phyloP scores from a whole-genome alignment of 2,888 invertebrate genomes.

The Aethes cnicana region DNA sequence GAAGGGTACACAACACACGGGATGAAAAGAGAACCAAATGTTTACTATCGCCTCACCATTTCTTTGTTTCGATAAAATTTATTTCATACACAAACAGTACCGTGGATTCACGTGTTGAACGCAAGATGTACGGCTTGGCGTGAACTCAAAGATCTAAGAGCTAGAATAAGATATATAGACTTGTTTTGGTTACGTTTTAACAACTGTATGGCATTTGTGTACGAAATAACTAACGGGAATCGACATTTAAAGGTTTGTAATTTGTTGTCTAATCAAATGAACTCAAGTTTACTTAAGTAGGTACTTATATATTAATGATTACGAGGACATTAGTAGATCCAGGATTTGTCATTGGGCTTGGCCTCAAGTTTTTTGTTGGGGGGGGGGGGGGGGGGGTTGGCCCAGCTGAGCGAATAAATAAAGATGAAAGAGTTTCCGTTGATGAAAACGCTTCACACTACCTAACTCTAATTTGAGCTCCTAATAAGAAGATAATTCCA shows the following conservation, averaged over 20 bases:
- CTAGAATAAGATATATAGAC: constrained; percentile 9
- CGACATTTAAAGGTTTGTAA: neutral
- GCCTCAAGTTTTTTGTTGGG: no score
- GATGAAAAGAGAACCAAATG: constrained; percentile 1
- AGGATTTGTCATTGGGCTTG: no score
- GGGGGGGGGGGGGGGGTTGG: no score
- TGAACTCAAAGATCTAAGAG: constrained; percentile 15
- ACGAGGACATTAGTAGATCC: no score
- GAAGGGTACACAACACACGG: neutral
- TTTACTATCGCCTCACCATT: constrained; percentile 9
- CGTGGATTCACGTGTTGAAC: constrained; percentile 2
- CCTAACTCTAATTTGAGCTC: no score
- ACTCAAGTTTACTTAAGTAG: neutral
- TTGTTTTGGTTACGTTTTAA: constrained; percentile 23
- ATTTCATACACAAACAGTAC: constrained; percentile 18
- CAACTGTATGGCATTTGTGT: constrained; percentile 11
- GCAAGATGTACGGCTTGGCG: constrained; percentile 20
- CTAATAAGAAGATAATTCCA: no score
- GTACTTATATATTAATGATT: neutral
- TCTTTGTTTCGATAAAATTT: constrained; percentile 22
- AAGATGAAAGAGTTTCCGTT: no score
- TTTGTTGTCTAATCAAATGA: neutral
- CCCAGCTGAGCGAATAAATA: no score
- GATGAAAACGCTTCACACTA: no score
- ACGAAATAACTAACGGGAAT: constrained; percentile 2